Evolutionary conservation across 2,797 vertebrate genomes (phyloP).

Genomic region (Mycteria americana): DNA sequence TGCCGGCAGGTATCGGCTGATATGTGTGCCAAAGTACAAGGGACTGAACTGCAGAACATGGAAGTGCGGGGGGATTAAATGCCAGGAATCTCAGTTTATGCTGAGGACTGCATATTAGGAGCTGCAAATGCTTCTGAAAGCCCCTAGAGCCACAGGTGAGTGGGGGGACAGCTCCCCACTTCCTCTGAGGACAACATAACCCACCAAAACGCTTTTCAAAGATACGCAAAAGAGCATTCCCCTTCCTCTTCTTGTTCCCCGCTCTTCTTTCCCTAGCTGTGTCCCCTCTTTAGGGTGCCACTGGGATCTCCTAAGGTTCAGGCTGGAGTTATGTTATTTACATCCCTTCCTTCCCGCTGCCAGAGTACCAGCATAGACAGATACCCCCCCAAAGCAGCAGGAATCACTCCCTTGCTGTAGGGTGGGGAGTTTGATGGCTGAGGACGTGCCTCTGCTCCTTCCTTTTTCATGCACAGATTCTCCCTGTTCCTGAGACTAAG

Average conservation of each 20-base stretch:
- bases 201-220: neutral
- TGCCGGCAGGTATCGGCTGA: neutral
- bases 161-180: accelerated
- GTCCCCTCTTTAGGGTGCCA: neutral
- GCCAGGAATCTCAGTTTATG: neutral
- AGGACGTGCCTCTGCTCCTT: neutral
- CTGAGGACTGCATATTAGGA: neutral
- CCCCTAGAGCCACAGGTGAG: neutral
- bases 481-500: neutral
- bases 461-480: neutral
- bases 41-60: neutral
- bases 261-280: neutral
- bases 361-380: neutral
- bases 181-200: neutral
- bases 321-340: neutral
- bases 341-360: neutral
- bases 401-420: neutral
- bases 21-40: neutral
- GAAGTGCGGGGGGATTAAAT: neutral
- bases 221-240: accelerated
- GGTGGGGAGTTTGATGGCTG: neutral
- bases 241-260: accelerated
- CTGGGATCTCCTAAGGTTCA: neutral
- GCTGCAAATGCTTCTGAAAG: neutral
- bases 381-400: neutral